Conservation (phyloP, 2,888 invertebrate genomes). For the Heliconius sara region DNA sequence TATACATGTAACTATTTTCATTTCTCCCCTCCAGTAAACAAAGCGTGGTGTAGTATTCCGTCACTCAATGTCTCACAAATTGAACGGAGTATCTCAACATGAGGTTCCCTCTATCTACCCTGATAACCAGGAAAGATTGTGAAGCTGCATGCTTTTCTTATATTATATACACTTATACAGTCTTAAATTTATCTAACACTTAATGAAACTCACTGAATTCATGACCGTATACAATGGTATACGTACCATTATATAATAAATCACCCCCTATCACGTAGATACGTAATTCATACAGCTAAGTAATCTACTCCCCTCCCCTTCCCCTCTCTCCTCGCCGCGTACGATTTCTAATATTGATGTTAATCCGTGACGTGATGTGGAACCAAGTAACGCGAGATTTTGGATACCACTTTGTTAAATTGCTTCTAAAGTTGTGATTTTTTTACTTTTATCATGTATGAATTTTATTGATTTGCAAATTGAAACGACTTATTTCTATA, state of each 20-base stretch:
- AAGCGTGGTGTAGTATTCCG: too few species aligned
- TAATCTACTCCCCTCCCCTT: background rate
- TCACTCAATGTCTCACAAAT: too few species aligned
- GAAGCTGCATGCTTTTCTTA: too few species aligned
- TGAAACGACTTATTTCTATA: too few species aligned
- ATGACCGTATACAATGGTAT: background rate
- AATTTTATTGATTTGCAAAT: too few species aligned
- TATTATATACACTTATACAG: background rate
- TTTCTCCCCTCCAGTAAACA: too few species aligned
- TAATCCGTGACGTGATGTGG: constrained; percentile 36
- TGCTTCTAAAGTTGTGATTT: background rate
- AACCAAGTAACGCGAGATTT: constrained; percentile 24
- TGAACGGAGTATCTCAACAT: too few species aligned
- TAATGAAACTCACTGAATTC: background rate
- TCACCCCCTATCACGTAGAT: constrained; percentile 17
- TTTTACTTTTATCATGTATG: too few species aligned
- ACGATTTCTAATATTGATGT: constrained; percentile 45
- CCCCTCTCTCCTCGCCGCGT: background rate
- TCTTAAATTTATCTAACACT: background rate
- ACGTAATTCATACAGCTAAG: constrained; percentile 29
- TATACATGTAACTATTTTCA: too few species aligned
- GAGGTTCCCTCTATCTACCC: too few species aligned
- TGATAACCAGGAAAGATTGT: too few species aligned
- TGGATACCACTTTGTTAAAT: background rate
- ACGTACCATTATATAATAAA: constrained; percentile 4